A percentile compares a stretch with the other conserved stretches of the same genome.
phyloP scores from a whole-genome alignment of 1,140 invertebrate genomes.

The Eufriesea mexicana region DNA sequence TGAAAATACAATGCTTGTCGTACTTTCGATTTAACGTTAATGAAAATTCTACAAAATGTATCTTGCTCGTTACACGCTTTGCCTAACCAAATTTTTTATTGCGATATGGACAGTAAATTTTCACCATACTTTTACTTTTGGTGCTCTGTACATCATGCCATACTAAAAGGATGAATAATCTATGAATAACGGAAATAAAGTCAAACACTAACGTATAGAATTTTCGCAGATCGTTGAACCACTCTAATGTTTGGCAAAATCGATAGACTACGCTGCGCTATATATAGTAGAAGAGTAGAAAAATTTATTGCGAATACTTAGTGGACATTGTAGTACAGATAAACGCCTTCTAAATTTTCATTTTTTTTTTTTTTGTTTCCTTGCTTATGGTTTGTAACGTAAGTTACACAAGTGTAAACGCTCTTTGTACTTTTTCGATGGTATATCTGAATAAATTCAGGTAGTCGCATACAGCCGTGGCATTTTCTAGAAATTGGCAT shows the following conservation, averaged over 20 bases:
- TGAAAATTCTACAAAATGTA: background rate
- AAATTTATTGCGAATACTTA: conserved; percentile 45
- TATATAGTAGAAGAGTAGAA: conserved; percentile 66
- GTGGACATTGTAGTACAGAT: conserved; percentile 17
- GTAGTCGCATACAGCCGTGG: conserved; percentile 1
- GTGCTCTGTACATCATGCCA: background rate
- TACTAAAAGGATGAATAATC: background rate
- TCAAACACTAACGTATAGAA: background rate
- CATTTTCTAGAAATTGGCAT: conserved; percentile 35
- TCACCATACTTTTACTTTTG: background rate
- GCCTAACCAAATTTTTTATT: background rate
- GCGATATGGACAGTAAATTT: background rate
- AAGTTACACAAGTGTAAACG: conserved; percentile 45
- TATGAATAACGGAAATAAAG: background rate
- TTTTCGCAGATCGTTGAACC: background rate
- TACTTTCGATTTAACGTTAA: background rate
- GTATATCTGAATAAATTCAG: conserved; percentile 54
- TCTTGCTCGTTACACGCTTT: background rate
- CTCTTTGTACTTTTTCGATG: conserved; percentile 68
- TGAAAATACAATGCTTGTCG: background rate
- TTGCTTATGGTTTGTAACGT: conserved; percentile 34
- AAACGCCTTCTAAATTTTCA: conserved; percentile 14
- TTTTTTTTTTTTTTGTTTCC: conserved; percentile 2
- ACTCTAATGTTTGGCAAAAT: conserved; percentile 32
- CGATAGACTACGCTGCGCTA: conserved; percentile 34